A percentile compares a stretch with the other conserved stretches of the same genome.
phyloP scores from a whole-genome alignment of 2,113 vertebrate genomes.

The Axis porcinus region DNA sequence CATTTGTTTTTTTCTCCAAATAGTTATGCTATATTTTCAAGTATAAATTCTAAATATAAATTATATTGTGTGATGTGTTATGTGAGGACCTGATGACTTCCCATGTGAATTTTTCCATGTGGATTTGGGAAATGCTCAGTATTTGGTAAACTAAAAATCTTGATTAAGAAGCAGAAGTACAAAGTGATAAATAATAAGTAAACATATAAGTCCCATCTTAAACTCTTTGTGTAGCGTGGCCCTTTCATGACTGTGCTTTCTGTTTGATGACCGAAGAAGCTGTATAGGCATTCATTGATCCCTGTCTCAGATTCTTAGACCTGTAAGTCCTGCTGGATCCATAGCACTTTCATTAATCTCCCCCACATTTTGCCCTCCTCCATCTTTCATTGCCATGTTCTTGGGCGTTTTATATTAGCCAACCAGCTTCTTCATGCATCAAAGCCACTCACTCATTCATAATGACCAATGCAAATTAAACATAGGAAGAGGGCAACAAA shows the following conservation, averaged over 20 bases:
- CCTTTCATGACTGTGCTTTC: neutral
- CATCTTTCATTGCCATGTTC: fast-evolving
- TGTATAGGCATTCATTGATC: neutral
- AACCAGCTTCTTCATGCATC: neutral
- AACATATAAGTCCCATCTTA: neutral
- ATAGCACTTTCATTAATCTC: neutral
- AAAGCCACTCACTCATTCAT: neutral
- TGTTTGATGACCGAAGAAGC: neutral
- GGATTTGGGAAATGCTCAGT: neutral
- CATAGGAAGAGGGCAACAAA: neutral
- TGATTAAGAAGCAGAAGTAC: neutral
- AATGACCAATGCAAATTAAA: neutral
- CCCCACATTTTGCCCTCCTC: neutral
- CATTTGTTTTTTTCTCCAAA: neutral
- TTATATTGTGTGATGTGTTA: neutral
- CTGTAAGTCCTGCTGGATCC: neutral
- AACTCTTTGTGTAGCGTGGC: neutral
- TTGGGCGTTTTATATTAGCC: neutral
- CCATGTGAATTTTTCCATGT: neutral
- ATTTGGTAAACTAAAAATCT: neutral
- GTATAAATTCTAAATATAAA: neutral
- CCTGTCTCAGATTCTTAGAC: neutral
- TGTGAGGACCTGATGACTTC: neutral
- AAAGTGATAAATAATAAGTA: neutral
- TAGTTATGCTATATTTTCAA: neutral